Percentiles rank a stretch among this genome's conserved stretches.
Evolutionary conservation across 2,888 invertebrate species (phyloP).

Genomic region (Balanococcus diminutus): DNA sequence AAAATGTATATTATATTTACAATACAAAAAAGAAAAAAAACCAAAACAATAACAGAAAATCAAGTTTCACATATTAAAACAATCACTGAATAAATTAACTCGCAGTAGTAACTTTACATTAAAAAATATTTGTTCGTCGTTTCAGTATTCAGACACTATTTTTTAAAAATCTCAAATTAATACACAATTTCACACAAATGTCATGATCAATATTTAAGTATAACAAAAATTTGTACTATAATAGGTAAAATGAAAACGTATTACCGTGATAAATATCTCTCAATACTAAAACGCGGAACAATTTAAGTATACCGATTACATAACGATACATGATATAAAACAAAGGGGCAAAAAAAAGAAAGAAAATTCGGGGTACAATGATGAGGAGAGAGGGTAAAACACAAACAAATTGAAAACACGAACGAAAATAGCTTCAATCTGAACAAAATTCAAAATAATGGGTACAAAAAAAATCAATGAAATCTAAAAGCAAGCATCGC

Average conservation of each 20-base stretch:
- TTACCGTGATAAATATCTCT: neutral
- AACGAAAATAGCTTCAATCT: neutral
- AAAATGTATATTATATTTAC: conserved; percentile 27
- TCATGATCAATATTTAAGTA: conserved; percentile 17
- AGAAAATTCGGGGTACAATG: neutral
- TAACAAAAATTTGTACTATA: conserved; percentile 34
- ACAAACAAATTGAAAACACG: neutral
- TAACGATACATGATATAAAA: conserved; percentile 16
- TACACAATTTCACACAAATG: conserved; percentile 4
- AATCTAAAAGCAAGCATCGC: conserved; percentile 20
- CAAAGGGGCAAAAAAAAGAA: neutral
- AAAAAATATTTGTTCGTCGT: conserved; percentile 8
- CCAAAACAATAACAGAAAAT: conserved; percentile 37
- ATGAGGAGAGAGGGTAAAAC: neutral
- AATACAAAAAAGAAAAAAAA: conserved; percentile 25
- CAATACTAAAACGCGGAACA: conserved; percentile 17
- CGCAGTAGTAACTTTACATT: conserved; percentile 18
- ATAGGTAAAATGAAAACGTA: neutral
- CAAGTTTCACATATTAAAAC: neutral
- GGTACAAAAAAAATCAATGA: neutral
- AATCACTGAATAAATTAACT: conserved; percentile 28
- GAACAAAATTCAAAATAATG: neutral
- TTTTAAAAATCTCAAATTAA: neutral
- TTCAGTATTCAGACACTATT: neutral
- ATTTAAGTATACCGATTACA: neutral